Percentiles rank a stretch among this genome's conserved stretches.
Evolutionary conservation across 2,113 vertebrate species (phyloP).

Genomic region (Nasalis larvatus): DNA sequence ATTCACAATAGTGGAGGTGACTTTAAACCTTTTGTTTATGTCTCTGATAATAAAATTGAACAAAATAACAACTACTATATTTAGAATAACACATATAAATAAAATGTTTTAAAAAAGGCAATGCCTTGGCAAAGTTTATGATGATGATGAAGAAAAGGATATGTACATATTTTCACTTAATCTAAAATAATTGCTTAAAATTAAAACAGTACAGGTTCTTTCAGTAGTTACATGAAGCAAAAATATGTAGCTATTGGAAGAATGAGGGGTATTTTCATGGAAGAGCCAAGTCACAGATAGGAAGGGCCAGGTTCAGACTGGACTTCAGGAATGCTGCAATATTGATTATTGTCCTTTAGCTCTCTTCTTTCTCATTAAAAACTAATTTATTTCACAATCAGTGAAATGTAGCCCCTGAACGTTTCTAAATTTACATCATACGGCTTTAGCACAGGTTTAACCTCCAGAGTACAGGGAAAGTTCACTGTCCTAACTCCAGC

Average conservation of each 20-base stretch:
- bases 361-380: not conserved
- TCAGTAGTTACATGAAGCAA: not conserved
- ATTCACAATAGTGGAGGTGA: not conserved
- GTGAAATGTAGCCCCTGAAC: not conserved
- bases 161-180: not conserved
- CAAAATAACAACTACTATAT: not conserved
- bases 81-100: not conserved
- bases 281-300: too few relatives aligned
- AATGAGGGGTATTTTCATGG: not conserved
- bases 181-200: not conserved
- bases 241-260: not conserved
- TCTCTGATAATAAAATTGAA: not conserved
- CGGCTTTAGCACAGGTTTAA: not conserved
- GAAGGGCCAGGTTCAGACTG: not conserved
- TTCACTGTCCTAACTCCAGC: not conserved
- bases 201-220: not conserved
- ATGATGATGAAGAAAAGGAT: not conserved
- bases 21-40: not conserved
- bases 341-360: not conserved
- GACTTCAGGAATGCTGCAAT: accelerated
- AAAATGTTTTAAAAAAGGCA: not conserved
- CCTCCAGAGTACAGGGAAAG: not conserved
- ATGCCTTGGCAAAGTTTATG: not conserved
- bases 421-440: not conserved
- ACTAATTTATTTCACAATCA: not conserved